A percentile compares a stretch with the other conserved stretches of the same genome.
These are phyloP conservation scores for Dinocampus coccinellae DNA, from an alignment of 2,888 invertebrate species.

Conservation along the genomic window DNA sequence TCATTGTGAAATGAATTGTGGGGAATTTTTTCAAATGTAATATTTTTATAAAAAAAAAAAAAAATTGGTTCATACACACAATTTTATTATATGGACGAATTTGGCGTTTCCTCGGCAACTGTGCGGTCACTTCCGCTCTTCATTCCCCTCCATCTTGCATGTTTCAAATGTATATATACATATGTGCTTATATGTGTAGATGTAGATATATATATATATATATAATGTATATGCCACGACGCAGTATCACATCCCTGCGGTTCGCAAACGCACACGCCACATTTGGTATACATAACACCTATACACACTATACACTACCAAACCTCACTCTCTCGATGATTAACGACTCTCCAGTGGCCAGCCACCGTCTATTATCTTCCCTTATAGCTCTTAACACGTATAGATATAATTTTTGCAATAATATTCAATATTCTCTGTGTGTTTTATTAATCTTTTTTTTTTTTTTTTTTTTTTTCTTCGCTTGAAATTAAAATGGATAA, in stretches of 20 bases:
- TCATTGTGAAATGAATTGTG: too few relatives aligned
- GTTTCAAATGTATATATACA: not conserved
- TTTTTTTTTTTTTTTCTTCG: too few relatives aligned
- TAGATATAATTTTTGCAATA: too few relatives aligned
- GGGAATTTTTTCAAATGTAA: too few relatives aligned
- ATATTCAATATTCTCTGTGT: not conserved
- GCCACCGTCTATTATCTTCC: slow-evolving; percentile 62
- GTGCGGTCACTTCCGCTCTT: slow-evolving; percentile 64
- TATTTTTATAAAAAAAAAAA: too few relatives aligned
- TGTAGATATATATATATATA: too few relatives aligned
- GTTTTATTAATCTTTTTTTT: too few relatives aligned
- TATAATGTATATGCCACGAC: slow-evolving; percentile 11
- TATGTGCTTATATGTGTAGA: too few relatives aligned
- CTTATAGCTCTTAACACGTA: not conserved
- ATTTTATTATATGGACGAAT: too few relatives aligned
- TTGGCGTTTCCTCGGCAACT: slow-evolving; percentile 33
- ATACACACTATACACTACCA: not conserved
- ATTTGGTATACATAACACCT: not conserved
- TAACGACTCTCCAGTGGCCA: slow-evolving; percentile 63
- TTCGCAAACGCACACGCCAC: slow-evolving; percentile 21
- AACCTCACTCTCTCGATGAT: slow-evolving; percentile 57
- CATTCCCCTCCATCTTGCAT: slow-evolving; percentile 55
- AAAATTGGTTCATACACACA: too few relatives aligned
- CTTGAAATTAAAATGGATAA: too few relatives aligned
- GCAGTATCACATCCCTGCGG: slow-evolving; percentile 33